A percentile compares a stretch with the other conserved stretches of the same genome.
These are phyloP conservation scores for Endotricha flammealis DNA, from an alignment of 2,888 invertebrate genomes.

Conservation along the genomic window DNA sequence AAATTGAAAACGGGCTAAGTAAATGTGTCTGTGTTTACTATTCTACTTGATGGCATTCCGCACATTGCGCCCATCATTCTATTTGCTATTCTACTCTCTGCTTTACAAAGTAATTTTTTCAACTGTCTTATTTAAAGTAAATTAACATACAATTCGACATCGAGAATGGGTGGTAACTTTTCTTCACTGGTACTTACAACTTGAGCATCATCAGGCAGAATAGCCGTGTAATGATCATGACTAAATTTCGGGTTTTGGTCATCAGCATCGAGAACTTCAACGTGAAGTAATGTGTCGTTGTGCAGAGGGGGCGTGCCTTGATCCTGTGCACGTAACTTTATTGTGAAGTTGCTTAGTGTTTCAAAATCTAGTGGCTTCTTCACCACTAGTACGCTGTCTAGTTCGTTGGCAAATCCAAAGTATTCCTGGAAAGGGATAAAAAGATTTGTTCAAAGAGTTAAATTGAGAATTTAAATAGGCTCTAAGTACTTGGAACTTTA, in stretches of 20 bases:
- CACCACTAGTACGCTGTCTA: constrained; percentile 90
- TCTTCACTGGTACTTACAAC: too few species aligned
- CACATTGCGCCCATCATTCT: too few species aligned
- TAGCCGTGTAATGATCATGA: constrained; percentile 85
- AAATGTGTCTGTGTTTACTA: background rate
- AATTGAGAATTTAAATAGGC: too few species aligned
- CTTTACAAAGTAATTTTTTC: too few species aligned
- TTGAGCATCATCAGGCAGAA: constrained; percentile 80
- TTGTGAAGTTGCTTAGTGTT: constrained; percentile 85
- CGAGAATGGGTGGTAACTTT: too few species aligned
- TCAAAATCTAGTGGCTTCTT: constrained; percentile 91
- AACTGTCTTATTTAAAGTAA: too few species aligned
- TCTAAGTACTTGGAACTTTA: too few species aligned
- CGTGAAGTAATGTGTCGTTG: constrained; percentile 85
- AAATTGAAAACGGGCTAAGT: constrained; percentile 14
- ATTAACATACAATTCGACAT: too few species aligned
- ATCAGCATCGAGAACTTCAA: constrained; percentile 90
- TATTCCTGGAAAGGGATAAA: constrained; percentile 76
- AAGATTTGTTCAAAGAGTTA: too few species aligned
- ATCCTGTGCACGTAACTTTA: constrained; percentile 86
- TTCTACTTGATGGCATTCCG: too few species aligned
- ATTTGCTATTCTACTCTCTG: too few species aligned
- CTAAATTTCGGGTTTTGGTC: constrained; percentile 93
- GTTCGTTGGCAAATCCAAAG: constrained; percentile 89
- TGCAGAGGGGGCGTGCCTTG: constrained; percentile 88